These are phyloP conservation scores for Microctonus aethiopoides DNA, from an alignment of 2,888 invertebrate species.

Conservation along the genomic window DNA sequence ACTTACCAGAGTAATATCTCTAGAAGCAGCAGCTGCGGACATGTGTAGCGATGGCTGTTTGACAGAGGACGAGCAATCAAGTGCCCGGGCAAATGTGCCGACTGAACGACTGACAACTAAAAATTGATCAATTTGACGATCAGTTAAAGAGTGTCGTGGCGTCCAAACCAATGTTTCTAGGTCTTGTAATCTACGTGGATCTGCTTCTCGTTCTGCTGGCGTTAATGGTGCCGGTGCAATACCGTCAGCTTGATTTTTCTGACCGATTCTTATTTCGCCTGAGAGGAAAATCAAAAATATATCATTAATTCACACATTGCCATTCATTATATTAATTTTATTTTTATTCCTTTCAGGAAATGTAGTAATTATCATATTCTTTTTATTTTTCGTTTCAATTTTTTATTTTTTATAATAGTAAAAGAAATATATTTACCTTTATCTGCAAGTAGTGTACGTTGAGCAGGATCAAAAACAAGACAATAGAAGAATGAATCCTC, in stretches of 20 bases:
- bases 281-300: constrained; percentile 16
- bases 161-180: constrained; percentile 96
- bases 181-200: constrained; percentile 77
- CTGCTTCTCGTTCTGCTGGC: constrained; percentile 68
- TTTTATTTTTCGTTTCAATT: background rate
- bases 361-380: no score
- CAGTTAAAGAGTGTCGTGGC: constrained; percentile 89
- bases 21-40: constrained; percentile 98
- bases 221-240: constrained; percentile 72
- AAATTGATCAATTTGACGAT: constrained; percentile 99
- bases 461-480: constrained; percentile 98
- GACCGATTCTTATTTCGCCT: constrained; percentile 80
- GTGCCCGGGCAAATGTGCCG: constrained; percentile 97
- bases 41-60: constrained; percentile 98
- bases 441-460: constrained; percentile 98
- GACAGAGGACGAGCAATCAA: constrained; percentile 98
- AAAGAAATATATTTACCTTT: constrained; percentile 80
- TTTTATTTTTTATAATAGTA: no score
- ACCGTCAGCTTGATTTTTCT: constrained; percentile 96
- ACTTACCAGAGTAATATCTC: constrained; percentile 93
- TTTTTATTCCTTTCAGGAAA: background rate
- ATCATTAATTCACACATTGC: background rate
- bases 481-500: constrained; percentile 99
- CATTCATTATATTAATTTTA: background rate
- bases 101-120: constrained; percentile 94